phyloP scores from a whole-genome alignment of 1,140 invertebrate genomes.

The Zaprionus tsacasi region DNA sequence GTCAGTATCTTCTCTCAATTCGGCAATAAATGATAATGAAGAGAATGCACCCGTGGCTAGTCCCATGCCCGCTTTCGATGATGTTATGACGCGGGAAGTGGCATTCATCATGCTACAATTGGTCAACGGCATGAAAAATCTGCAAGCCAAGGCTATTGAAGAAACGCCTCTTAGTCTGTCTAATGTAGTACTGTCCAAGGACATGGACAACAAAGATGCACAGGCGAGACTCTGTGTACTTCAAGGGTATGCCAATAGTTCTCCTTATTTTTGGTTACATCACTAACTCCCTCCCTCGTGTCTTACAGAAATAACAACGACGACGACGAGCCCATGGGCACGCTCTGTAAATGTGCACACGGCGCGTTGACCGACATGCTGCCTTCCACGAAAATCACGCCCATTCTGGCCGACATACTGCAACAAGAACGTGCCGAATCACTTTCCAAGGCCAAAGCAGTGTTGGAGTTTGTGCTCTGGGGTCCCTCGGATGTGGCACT shows the following conservation, averaged over 20 bases:
- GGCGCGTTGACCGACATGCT: conserved; percentile 88
- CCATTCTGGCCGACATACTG: conserved; percentile 88
- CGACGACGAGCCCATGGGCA: conserved; percentile 87
- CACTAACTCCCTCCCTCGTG: neutral
- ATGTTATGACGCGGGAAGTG: conserved; percentile 85
- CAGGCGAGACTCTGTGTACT: conserved; percentile 89
- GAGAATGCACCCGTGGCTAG: conserved; percentile 28
- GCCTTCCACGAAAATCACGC: conserved; percentile 87
- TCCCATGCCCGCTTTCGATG: conserved; percentile 80
- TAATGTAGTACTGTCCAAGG: conserved; percentile 85
- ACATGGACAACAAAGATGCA: conserved; percentile 86
- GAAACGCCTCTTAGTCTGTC: conserved; percentile 89
- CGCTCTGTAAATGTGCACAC: conserved; percentile 91
- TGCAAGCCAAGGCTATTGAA: conserved; percentile 93
- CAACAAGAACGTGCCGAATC: conserved; percentile 90
- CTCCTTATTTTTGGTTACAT: neutral
- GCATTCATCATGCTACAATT: conserved; percentile 92
- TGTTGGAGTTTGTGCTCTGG: conserved; percentile 93
- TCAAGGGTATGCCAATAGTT: conserved; percentile 86
- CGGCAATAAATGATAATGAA: conserved; percentile 48
- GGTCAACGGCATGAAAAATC: conserved; percentile 91
- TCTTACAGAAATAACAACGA: conserved; percentile 82
- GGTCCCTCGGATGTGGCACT: conserved; percentile 91
- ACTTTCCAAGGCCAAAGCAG: conserved; percentile 88
- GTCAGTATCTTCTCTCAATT: conserved; percentile 35